Conservation (phyloP, 2,113 vertebrate species). For the Osmerus eperlanus region DNA sequence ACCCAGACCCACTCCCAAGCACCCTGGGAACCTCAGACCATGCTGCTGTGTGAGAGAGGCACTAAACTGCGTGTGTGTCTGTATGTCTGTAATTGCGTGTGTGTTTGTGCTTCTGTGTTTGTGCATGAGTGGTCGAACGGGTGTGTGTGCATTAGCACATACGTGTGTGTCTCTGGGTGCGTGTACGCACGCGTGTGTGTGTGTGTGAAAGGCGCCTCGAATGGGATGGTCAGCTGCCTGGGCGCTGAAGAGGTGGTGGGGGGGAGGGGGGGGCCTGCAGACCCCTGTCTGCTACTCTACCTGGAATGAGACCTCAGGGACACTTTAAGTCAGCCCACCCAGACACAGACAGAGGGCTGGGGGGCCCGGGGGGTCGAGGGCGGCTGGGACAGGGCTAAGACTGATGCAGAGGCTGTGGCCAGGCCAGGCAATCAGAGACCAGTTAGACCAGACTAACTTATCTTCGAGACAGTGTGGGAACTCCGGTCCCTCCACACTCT, state of each 20-base stretch:
- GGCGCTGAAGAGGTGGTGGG: conserved; percentile 63
- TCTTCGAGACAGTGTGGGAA: too few relatives aligned
- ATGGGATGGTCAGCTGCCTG: conserved; percentile 56
- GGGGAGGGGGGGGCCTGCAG: conserved; percentile 58
- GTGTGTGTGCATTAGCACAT: neutral
- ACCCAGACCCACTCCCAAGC: too few relatives aligned
- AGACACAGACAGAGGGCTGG: conserved; percentile 75
- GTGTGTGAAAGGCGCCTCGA: conserved; percentile 6
- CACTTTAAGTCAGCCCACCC: conserved; percentile 82
- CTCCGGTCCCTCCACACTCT: too few relatives aligned
- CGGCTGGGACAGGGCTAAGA: too few relatives aligned
- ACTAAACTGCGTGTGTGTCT: too few relatives aligned
- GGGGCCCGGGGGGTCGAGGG: conserved; percentile 31
- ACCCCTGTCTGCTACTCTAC: conserved; percentile 74
- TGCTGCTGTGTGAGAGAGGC: too few relatives aligned
- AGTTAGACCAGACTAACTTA: too few relatives aligned
- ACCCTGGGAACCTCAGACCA: too few relatives aligned
- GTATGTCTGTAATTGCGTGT: too few relatives aligned
- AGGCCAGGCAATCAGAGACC: too few relatives aligned
- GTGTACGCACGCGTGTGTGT: neutral
- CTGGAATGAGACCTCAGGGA: conserved; percentile 81
- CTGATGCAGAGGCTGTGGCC: too few relatives aligned
- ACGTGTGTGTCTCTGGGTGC: neutral
- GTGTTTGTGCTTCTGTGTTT: too few relatives aligned
- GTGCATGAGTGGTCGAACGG: neutral